phyloP scores from a whole-genome alignment of 2,113 vertebrate species.

The Plecotus auritus region DNA sequence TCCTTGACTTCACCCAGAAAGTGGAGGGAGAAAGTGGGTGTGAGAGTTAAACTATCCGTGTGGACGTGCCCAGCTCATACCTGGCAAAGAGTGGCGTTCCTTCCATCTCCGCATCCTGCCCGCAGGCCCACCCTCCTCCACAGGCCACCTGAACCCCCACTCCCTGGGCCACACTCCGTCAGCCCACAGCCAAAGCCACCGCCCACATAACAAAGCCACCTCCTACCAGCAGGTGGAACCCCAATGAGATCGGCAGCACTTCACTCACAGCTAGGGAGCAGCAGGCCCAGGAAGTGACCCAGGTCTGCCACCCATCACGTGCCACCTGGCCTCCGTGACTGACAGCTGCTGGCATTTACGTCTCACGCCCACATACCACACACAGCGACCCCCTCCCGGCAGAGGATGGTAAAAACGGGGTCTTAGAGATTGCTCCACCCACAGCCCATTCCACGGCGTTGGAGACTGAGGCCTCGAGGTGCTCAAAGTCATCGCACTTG shows the following conservation, averaged over 20 bases:
- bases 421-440: fast-evolving
- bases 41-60: fast-evolving
- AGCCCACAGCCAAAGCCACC: background rate
- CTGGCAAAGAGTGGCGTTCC: background rate
- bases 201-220: background rate
- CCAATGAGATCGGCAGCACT: background rate
- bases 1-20: background rate
- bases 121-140: background rate
- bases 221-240: too few species aligned
- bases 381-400: fast-evolving
- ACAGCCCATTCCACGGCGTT: background rate
- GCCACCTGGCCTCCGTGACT: background rate
- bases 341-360: too few species aligned
- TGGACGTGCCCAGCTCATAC: background rate
- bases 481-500: background rate
- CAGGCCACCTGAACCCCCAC: fast-evolving
- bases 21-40: fast-evolving
- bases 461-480: background rate
- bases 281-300: background rate
- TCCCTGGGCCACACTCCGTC: background rate
- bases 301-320: background rate
- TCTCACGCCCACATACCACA: fast-evolving
- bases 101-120: background rate
- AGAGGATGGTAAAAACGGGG: background rate
- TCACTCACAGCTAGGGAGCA: background rate